Evolutionary conservation across 2,888 invertebrate species (phyloP), one percentile per base, ranked within the genome.

Genomic region (Cyclophora albipunctata): DNA sequence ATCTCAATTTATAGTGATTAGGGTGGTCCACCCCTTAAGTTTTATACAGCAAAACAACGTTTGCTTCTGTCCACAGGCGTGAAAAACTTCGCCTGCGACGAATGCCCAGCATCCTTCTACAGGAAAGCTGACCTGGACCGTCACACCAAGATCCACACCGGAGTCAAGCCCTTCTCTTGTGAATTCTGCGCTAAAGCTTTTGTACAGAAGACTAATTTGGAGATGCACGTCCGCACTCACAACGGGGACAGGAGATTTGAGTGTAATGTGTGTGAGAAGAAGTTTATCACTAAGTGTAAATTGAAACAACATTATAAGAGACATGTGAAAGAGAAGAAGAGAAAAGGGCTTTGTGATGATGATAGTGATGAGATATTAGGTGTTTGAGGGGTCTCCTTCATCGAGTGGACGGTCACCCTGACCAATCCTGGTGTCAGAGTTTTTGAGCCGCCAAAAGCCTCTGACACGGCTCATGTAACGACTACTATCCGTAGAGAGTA

Each of bases 191-290:
- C 78, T 0, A 86, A 84, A 47, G 73, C 78, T 1, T 87, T 86
- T 46, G 77, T 81, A 0, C 86, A 86, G 42, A 86, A 85, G 57
- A 79, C 78, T 40, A 86, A 86, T 55, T 55, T 86, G 3, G 75
- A 81, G 0, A 83, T 83, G 82, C 86, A 86, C 34, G 62, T 81
- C 0, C 83, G 83, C 47, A 81, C 79, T 71, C 86, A 86, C 37
- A 60, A 71, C 0, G 85, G 83, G 4, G 85, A 84, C 0, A 66
- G 76, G 2, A 70, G 79, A 0, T 81, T 80, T 33, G 61, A 73
- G 5, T 86, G 86, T 37, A 52, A 57, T 0, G 73, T 78, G 0
- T 86, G 86, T 35, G 55, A 60, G 4, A 85, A 86, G 41, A 46
- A 75, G 2, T 86, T 86, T 37, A 70, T 86, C 51, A 83, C 84